Percentiles rank a stretch among this genome's conserved stretches.
Evolutionary conservation across 2,113 vertebrate genomes (phyloP).

Genomic region (Prolemur simus): DNA sequence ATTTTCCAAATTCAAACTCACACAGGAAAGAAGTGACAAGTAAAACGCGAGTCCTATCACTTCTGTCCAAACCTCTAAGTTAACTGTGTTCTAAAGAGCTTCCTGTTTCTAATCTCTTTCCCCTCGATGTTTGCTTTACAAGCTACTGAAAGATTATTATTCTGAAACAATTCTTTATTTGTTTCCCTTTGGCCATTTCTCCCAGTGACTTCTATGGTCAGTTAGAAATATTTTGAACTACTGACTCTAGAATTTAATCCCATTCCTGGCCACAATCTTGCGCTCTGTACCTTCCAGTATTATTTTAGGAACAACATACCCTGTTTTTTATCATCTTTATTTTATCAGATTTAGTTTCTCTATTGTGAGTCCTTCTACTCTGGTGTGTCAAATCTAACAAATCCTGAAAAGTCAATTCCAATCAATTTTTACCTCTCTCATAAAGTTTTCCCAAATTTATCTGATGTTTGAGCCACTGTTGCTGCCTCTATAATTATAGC

Average conservation of each 20-base stretch:
- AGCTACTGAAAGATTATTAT: background rate
- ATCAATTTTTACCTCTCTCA: background rate
- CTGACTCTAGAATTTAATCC: background rate
- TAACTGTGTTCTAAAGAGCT: background rate
- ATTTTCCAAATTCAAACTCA: conserved; percentile 2
- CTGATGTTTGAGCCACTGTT: background rate
- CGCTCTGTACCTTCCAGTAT: background rate
- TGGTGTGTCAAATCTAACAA: background rate
- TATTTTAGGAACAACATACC: background rate
- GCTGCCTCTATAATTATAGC: background rate
- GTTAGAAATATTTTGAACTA: background rate
- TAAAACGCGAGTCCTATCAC: background rate
- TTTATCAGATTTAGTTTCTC: background rate
- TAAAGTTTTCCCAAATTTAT: background rate
- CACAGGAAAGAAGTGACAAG: background rate
- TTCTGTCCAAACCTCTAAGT: background rate
- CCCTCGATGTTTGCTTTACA: background rate
- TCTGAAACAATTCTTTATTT: background rate
- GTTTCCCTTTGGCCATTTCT: background rate
- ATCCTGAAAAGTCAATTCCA: background rate
- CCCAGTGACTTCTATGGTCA: background rate
- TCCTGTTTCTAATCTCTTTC: background rate
- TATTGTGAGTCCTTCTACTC: background rate
- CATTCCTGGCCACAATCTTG: background rate
- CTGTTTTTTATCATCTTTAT: background rate